Conservation (phyloP, 2,888 invertebrate genomes). For the Eristalis pertinax region DNA sequence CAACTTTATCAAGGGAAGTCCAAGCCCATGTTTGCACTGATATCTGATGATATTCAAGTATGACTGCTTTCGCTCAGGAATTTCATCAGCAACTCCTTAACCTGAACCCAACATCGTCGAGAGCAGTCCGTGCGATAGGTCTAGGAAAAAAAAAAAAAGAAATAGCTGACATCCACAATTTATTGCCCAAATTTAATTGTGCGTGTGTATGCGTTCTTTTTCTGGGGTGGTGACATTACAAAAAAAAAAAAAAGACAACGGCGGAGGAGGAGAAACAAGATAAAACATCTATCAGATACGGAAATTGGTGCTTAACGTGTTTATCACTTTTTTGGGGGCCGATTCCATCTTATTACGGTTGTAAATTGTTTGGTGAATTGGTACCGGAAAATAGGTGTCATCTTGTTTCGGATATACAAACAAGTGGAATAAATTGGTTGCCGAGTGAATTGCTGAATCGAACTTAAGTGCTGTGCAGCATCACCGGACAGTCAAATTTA, state of each 20-base stretch:
- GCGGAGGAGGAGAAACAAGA: conserved; percentile 14
- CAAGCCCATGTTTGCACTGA: no score
- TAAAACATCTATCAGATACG: conserved; percentile 62
- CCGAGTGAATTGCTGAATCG: conserved; percentile 7
- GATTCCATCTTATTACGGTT: conserved; percentile 38
- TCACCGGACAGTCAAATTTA: conserved; percentile 8
- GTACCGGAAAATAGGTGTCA: conserved; percentile 32
- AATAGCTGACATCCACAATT: conserved; percentile 26
- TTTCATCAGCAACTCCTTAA: not conserved
- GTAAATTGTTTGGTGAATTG: conserved; percentile 41
- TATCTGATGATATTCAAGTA: not conserved
- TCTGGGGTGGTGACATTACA: conserved; percentile 6
- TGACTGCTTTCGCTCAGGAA: not conserved
- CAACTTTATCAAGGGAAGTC: not conserved
- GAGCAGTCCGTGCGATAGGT: not conserved
- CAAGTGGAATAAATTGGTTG: conserved; percentile 2
- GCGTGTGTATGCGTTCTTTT: not conserved
- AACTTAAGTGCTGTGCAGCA: conserved; percentile 1
- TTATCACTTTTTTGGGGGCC: conserved; percentile 37
- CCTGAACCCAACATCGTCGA: no score
- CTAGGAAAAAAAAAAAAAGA: conserved; percentile 21
- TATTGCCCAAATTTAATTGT: conserved; percentile 28
- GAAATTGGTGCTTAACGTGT: conserved; percentile 55
- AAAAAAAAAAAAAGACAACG: not conserved
- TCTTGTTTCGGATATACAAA: conserved; percentile 18